Evolutionary conservation across 1,140 invertebrate species (phyloP), one percentile per base, ranked within the genome.

Genomic region (Scaptomyza graminum): DNA sequence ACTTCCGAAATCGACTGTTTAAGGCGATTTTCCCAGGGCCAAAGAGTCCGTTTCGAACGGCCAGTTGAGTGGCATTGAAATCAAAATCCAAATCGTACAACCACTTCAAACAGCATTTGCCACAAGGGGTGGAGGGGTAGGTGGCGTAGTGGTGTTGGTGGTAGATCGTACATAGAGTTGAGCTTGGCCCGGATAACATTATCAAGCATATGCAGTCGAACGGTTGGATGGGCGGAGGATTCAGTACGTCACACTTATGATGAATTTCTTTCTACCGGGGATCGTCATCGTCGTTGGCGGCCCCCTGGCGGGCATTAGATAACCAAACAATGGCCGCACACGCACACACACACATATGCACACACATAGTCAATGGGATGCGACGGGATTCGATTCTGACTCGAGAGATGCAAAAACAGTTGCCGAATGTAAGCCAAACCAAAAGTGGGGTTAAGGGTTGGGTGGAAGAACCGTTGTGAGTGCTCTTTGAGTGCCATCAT

Each of bases 1-100:
- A 72, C 67, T 72, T 72, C 39, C 75, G 77, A 70, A 83, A 81
- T 77, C 74, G 78, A 74, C 81, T 78, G 73, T 85, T 85, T 87
- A 85, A 85, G 82, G 82, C 81, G 81, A 85, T 87, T 85, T 87
- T 85, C 81, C 81, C 81, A 84, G 73, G 69, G 62, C 37, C 9
- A 39, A 39, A 41, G 31, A 9, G 31, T 34, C 31, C 31, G 31
- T 34, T 47, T 49, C 62, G n/a, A 15, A 31, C 79, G 80, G 77
- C 78, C 76, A 80, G 81, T 74, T 75, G 79, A 83, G 79, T 84
- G 80, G 77, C 77, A 84, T 84, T 84, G 80, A 84, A 84, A 84
- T 85, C 77, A 79, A 76, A 84, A 85, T 77, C 77, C 77, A 75
- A 79, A 79, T 79, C 76, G 67, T 73, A 79, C 76, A 79, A 84